Conservation (phyloP, 1,140 invertebrate species). For the Rhagoletis pomonella region DNA sequence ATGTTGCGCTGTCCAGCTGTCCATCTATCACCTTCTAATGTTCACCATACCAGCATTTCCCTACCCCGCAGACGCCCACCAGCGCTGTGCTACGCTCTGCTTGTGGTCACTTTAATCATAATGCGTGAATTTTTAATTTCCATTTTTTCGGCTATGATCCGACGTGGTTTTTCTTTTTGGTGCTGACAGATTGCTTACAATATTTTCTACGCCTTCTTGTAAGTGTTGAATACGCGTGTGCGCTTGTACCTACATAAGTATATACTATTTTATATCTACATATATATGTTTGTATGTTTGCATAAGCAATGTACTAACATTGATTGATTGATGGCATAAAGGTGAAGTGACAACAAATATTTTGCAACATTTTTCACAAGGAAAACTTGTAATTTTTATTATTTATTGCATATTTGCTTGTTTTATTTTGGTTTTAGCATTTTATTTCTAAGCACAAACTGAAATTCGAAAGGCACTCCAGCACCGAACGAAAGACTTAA, state of each 20-base stretch:
- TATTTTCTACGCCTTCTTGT: conserved; percentile 20
- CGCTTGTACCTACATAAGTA: not conserved
- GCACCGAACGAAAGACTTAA: conserved; percentile 30
- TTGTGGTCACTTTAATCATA: not conserved
- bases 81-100: not conserved
- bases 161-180: not conserved
- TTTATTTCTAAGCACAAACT: not conserved
- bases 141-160: not conserved
- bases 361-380: conserved; percentile 15
- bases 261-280: not conserved
- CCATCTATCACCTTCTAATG: conserved; percentile 15
- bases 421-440: not conserved
- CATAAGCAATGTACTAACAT: not conserved
- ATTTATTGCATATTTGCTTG: not conserved
- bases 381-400: not conserved
- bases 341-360: conserved; percentile 16
- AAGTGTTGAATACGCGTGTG: not conserved
- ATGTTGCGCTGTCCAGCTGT: conserved; percentile 31
- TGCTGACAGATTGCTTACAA: conserved; percentile 4
- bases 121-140: conserved; percentile 48
- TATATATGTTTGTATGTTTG: not conserved
- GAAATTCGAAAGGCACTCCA: conserved; percentile 28
- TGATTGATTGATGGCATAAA: conserved; percentile 26
- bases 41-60: not conserved
- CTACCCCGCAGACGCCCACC: not conserved